Evolutionary conservation across 2,113 vertebrate genomes (phyloP).

Genomic region (Bucco capensis): DNA sequence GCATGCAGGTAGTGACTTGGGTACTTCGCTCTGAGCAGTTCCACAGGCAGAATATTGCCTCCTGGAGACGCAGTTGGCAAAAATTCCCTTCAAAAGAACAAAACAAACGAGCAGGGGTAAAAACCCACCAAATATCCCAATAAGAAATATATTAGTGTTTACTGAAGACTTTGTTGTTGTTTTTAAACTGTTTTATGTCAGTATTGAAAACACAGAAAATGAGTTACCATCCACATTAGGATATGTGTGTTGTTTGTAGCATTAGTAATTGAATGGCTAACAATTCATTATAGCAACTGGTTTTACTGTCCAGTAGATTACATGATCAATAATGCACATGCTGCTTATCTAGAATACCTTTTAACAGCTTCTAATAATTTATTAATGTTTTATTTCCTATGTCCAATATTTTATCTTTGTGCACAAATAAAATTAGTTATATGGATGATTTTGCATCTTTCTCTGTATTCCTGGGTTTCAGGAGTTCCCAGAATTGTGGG

Average conservation of each 20-base stretch:
- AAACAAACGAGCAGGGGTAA: neutral
- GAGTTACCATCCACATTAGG: neutral
- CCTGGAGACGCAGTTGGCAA: neutral
- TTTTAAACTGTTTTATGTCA: neutral
- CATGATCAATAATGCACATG: constrained; percentile 34
- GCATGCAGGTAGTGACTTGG: neutral
- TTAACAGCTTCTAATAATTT: constrained; percentile 35
- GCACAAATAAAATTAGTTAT: neutral
- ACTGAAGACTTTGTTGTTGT: neutral
- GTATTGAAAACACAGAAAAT: neutral
- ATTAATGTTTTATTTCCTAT: constrained; percentile 24
- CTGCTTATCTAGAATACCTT: constrained; percentile 35
- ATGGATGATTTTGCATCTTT: neutral
- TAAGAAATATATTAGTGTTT: neutral
- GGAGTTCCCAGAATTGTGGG: neutral
- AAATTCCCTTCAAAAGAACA: neutral
- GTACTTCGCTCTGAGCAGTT: neutral
- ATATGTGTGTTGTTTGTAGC: fast-evolving
- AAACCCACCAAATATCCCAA: fast-evolving
- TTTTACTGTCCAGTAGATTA: neutral
- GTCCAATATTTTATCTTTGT: neutral
- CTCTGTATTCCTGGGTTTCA: neutral
- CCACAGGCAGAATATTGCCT: neutral
- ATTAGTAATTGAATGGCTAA: neutral
- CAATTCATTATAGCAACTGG: neutral